phyloP scores from a whole-genome alignment of 2,797 vertebrate genomes.

The Dendrocincla fuliginosa region DNA sequence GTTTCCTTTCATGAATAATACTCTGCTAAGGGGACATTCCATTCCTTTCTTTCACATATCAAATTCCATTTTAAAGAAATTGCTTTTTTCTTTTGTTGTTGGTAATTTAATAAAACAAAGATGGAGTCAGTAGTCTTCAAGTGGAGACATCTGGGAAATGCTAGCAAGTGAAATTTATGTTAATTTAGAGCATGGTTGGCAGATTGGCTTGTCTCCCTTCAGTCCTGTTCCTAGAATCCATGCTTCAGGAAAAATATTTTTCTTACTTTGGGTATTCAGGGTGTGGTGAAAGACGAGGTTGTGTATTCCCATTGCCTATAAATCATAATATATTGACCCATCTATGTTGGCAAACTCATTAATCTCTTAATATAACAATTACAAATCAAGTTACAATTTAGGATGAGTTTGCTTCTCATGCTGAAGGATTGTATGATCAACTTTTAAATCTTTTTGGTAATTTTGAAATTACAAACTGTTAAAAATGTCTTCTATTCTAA shows the following conservation, averaged over 20 bases:
- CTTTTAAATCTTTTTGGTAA: neutral
- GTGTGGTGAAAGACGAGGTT: neutral
- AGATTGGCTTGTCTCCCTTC: neutral
- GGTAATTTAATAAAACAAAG: constrained; percentile 42
- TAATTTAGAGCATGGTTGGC: neutral
- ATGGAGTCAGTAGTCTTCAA: constrained; percentile 12
- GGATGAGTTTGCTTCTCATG: neutral
- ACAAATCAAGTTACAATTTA: neutral
- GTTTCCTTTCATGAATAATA: constrained; percentile 39
- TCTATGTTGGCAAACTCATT: neutral
- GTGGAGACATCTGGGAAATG: constrained; percentile 36
- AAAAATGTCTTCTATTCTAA: neutral
- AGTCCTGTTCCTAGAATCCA: constrained; percentile 15
- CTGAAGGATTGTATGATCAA: neutral
- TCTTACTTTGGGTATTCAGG: neutral
- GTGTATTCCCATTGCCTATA: neutral
- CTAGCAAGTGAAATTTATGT: neutral
- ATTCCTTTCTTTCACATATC: constrained; percentile 46
- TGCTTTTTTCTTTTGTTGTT: constrained; percentile 23
- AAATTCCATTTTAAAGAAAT: constrained; percentile 28
- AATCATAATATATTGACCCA: neutral
- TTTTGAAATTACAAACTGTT: neutral
- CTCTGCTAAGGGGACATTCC: constrained; percentile 56
- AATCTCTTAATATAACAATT: neutral
- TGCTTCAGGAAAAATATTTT: neutral